Base-by-base conservation (phyloP, 2,888 invertebrate species). In the Zonitis immaculata region DNA sequence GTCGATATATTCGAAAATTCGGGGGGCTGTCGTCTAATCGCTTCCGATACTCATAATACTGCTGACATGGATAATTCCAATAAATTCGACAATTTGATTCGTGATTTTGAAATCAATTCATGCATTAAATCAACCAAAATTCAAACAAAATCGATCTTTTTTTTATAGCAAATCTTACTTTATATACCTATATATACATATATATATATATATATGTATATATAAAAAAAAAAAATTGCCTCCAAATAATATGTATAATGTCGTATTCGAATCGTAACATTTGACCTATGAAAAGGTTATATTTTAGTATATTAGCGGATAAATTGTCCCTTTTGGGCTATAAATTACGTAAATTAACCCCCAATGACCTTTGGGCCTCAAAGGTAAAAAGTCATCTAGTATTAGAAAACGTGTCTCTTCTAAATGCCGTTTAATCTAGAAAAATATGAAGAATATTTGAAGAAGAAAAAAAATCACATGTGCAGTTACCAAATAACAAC, bases 341-440 rank as follows among this genome's bases (percentile, higher is more conserved):
- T 75, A 75, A 75, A 73, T 73, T 65, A 61, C 59, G 66, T 66
- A 72, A 73, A 74, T 75, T 75, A 74, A 73, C 70, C 73, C 71
- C 67, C 45, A 50, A 60, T 70, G 73, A 74, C 75, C 75, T 74
- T 74, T 74, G 56, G 63, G 66, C 61, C 68, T 68, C 66, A 66
- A 69, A 73, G 70, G 72, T 71, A 72, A 71, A 70, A 71, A 69
- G 71, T 65, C 67, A 68, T 60, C 61, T 58, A 54, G 52, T 56
- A n/a, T n/a, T n/a, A n/a, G n/a, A n/a, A 56, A 66, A 61, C 62
- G 62, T 49, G 53, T 65, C 63, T 67, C 66, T 68, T 67, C 66
- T 61, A 63, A 65, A 63, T 62, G 61, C 61, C 61, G 48, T 61
- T 63, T 62, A 62, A 61, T 62, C 59, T 53, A 56, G 50, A 53